These are phyloP conservation scores for Steinernema khuongi DNA, from an alignment of 1,140 invertebrate genomes.

Conservation along the genomic window DNA sequence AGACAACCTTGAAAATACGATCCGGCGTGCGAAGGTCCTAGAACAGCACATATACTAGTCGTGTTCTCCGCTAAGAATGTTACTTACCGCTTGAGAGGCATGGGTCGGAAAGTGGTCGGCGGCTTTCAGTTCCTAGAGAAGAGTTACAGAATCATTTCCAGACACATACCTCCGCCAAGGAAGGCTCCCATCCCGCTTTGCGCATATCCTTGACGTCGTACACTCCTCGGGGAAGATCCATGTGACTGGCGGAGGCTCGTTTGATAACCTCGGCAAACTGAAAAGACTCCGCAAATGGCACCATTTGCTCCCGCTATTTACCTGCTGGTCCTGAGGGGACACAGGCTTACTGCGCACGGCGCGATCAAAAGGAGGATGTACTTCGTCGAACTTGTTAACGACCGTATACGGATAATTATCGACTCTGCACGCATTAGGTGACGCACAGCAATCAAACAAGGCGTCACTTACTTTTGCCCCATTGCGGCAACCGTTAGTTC, in stretches of 20 bases:
- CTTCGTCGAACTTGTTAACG: slow-evolving; percentile 18
- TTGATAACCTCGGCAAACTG: slow-evolving; percentile 38
- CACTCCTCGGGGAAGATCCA: slow-evolving; percentile 17
- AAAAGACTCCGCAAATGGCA: slow-evolving; percentile 20
- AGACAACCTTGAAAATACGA: slow-evolving; percentile 65
- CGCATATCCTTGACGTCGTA: slow-evolving; percentile 24
- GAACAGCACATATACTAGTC: slow-evolving; percentile 28
- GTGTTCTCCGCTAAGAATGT: slow-evolving; percentile 15
- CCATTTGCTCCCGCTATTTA: slow-evolving; percentile 5
- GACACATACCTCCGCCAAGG: slow-evolving; percentile 37
- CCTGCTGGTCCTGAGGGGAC: slow-evolving; percentile 14
- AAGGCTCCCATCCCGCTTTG: slow-evolving; percentile 15
- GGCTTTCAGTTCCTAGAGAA: slow-evolving; percentile 33
- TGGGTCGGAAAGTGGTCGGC: slow-evolving; percentile 21
- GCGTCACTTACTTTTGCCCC: neutral
- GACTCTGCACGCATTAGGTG: slow-evolving; percentile 6
- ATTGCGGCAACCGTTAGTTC: slow-evolving; percentile 3
- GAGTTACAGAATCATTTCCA: neutral
- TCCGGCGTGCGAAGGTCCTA: slow-evolving; percentile 57
- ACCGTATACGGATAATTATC: slow-evolving; percentile 17
- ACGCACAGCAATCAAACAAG: neutral
- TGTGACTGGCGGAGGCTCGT: slow-evolving; percentile 31
- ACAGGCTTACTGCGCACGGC: slow-evolving; percentile 7
- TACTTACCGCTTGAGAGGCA: neutral
- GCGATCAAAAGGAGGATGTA: neutral